Evolutionary conservation across 2,113 vertebrate species (phyloP), one percentile per base, ranked within the genome.

Genomic region (Psittacara wagleri): DNA sequence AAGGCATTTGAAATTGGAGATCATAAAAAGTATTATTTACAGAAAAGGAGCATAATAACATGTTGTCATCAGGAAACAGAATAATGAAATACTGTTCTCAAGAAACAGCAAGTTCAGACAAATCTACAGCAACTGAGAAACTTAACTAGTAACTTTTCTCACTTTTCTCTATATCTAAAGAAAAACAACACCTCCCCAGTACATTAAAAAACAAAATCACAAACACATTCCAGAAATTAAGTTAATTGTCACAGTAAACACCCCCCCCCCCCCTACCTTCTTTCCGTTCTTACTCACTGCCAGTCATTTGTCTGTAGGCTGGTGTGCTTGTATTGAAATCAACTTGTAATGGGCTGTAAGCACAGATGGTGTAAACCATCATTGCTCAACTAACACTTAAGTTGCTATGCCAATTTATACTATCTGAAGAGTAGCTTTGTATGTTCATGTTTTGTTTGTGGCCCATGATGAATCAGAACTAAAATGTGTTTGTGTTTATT

Each of bases 401-500:
- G 49, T 70, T 91, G 84, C 86, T 86, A 37, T 90, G 79, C 78
- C 81, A 73, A 73, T 96, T 96, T 95, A 85, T 94, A 61, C 48
- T 95, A 85, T 89, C 82, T 88, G 84, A 59, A 82, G 70, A 83
- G 77, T 29, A 77, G 63, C 70, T 95, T 73, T 83, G 63, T 80
- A 46, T 70, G 84, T 88, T 93, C 93, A 43, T 70, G 84, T 83
- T 92, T 96, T 95, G 52, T 89, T 95, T 93, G 64, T 90, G 92
- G 63, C 75, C 84, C 49, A 8, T 88, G 92, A 96, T 85, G 92
- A 96, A 90, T 94, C 78, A 96, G 70, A 94, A 87, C 44, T 33
- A 77, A 94, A 95, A 93, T 59, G 82, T 91, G 69, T 91, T 95
- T 94, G 35, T 28, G 10, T 83, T 95, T 94, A 63, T 94, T 95